Percentiles rank a stretch among this genome's conserved stretches.
Conservation (phyloP, 2,797 vertebrate genomes). For the Crossoptilon crossoptilon region DNA sequence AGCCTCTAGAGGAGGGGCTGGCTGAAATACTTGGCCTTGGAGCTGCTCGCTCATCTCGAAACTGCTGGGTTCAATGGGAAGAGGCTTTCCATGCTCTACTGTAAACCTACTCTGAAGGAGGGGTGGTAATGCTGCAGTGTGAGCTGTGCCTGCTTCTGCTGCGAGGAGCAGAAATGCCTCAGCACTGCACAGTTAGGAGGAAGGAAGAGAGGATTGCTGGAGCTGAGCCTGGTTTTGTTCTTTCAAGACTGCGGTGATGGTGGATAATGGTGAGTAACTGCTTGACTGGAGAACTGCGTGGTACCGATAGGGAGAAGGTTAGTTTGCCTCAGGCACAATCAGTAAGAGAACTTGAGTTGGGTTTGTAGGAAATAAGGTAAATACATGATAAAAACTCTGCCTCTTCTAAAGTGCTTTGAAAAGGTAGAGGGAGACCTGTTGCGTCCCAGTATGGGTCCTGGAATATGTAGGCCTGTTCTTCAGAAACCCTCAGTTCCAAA, state of each 20-base stretch:
- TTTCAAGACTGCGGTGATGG: neutral
- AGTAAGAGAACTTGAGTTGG: neutral
- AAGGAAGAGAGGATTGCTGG: neutral
- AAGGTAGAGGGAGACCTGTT: neutral
- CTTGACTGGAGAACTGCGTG: neutral
- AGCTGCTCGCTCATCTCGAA: neutral
- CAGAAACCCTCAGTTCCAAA: neutral
- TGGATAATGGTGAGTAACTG: neutral
- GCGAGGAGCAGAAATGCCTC: neutral
- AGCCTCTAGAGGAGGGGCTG: neutral
- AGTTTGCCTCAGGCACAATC: fast-evolving
- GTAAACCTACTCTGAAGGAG: neutral
- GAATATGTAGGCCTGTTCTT: neutral
- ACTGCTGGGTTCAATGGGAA: neutral
- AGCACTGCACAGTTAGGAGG: neutral
- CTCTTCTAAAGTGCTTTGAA: neutral
- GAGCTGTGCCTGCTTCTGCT: neutral
- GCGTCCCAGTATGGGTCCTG: neutral
- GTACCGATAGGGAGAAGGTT: neutral
- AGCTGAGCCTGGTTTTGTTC: neutral
- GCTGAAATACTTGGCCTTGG: neutral
- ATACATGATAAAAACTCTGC: neutral
- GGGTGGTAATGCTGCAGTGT: fast-evolving
- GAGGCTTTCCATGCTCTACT: fast-evolving
- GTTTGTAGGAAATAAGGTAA: neutral